A percentile compares a stretch with the other conserved stretches of the same genome.
Conservation (phyloP, 2,888 invertebrate genomes). For the Melinopterus prodromus region DNA sequence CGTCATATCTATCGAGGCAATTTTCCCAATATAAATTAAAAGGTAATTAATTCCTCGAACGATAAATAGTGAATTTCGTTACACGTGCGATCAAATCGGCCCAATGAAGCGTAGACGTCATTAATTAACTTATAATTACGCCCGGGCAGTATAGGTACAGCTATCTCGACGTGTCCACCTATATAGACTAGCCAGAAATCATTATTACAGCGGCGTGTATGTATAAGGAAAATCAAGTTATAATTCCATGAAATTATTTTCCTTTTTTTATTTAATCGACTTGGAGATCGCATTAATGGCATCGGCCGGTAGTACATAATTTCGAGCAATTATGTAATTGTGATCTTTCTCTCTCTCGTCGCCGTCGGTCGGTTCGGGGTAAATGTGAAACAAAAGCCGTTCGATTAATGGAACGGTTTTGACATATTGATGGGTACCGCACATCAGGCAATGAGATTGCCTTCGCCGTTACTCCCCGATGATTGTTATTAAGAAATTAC, state of each 20-base stretch:
- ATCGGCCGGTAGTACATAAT: neutral
- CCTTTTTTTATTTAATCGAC: neutral
- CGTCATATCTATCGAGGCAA: slow-evolving; percentile 10
- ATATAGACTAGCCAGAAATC: slow-evolving; percentile 4
- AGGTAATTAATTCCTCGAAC: slow-evolving; percentile 33
- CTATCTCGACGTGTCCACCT: neutral
- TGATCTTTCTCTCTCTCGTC: neutral
- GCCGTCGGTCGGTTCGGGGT: neutral
- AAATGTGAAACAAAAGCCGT: neutral
- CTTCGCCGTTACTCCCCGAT: neutral
- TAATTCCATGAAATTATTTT: slow-evolving; percentile 4
- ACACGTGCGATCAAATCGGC: slow-evolving; percentile 28
- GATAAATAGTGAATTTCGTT: slow-evolving; percentile 31
- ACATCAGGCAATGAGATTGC: neutral
- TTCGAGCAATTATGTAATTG: slow-evolving; percentile 4
- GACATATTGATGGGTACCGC: no score
- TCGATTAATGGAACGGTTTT: neutral
- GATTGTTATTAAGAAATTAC: neutral
- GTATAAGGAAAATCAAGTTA: slow-evolving; percentile 4
- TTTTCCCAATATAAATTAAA: slow-evolving; percentile 32
- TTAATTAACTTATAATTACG: slow-evolving; percentile 29
- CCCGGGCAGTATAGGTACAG: slow-evolving; percentile 5
- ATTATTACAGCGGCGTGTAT: neutral
- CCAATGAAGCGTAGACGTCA: slow-evolving; percentile 30
- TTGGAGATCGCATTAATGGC: neutral